Base-by-base conservation (phyloP, 2,113 vertebrate genomes). In the Apteryx owenii region DNA sequence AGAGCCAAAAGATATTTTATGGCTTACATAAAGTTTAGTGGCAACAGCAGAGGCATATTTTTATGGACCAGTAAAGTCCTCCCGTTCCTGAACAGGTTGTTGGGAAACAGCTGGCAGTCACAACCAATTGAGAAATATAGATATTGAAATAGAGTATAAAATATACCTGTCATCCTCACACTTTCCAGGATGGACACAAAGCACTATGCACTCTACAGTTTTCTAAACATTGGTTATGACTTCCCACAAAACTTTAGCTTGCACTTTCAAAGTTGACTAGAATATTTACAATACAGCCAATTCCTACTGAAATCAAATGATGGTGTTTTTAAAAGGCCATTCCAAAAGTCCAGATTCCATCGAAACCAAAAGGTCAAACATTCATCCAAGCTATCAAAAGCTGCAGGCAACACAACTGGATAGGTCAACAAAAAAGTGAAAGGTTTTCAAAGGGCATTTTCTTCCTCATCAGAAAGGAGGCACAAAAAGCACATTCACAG, bases 11-110 rank as follows among this genome's bases (percentile, higher is more conserved):
- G 68, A 92, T 81, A 95, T n/a, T 96, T 97, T 97, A 97, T 76
- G 86, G 90, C 72, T 97, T 87, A 31, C 86, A 95, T 96, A 96
- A 97, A 97, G 65, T 94, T 96, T 82, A 87, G 85, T 87, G 90
- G 90, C 73, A 95, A 96, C 7, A 90, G 80, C 88, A 97, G 89
- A 93, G 93, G 82, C 80, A 95, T 88, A 50, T 95, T 94, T 89
- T 96, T 96, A 96, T 92, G 94, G 88, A 81, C 15, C 66, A 89
- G 85, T 48, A 73, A 95, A 97, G 69, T 64, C 66, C 69, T 95
- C 71, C 68, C 94, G 92, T 29, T 96, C 64, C 58, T 93, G 95
- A 65, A 88, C 87, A 78, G 93, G 46, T 84, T 50, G 4, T 70
- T 88, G 81, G 78, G 62, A 89, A 90, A 54, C 58, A 88, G 85